Evolutionary conservation across 2,113 vertebrate genomes (phyloP).

Genomic region (Pampusana beccarii): DNA sequence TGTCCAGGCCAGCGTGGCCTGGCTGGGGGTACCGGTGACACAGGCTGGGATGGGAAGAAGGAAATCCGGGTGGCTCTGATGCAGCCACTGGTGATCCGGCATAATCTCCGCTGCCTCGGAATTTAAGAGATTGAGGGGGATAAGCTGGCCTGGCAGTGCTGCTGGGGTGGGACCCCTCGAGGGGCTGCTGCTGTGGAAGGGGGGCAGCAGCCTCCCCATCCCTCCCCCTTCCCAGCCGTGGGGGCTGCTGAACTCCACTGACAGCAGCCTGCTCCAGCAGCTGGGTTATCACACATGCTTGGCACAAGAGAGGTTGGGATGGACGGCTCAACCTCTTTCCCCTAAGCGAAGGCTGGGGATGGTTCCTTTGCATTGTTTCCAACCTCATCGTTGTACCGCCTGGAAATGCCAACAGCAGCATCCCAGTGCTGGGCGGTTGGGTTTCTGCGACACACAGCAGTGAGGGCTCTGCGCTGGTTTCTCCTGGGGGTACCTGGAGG

Average conservation of each 20-base stretch:
- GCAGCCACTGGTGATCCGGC: neutral
- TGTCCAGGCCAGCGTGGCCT: neutral
- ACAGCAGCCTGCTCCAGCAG: neutral
- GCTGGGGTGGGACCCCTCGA: neutral
- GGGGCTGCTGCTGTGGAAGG: fast-evolving
- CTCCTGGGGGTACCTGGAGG: neutral
- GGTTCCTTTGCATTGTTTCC: neutral
- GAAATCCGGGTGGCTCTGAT: fast-evolving
- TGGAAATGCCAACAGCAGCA: neutral
- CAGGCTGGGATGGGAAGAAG: neutral
- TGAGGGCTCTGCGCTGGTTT: neutral
- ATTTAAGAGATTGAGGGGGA: neutral
- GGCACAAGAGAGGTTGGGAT: fast-evolving
- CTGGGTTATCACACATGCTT: fast-evolving
- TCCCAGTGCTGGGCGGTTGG: fast-evolving
- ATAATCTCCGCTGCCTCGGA: neutral
- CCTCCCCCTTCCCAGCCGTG: neutral
- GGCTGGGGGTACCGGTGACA: neutral
- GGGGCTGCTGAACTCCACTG: fast-evolving
- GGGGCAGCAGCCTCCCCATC: neutral
- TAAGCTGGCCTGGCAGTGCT: neutral
- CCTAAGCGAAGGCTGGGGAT: fast-evolving
- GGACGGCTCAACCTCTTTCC: neutral
- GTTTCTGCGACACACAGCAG: neutral
- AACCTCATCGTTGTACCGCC: fast-evolving